phyloP scores from a whole-genome alignment of 2,888 invertebrate species.

The Zygogramma bicolorata region DNA sequence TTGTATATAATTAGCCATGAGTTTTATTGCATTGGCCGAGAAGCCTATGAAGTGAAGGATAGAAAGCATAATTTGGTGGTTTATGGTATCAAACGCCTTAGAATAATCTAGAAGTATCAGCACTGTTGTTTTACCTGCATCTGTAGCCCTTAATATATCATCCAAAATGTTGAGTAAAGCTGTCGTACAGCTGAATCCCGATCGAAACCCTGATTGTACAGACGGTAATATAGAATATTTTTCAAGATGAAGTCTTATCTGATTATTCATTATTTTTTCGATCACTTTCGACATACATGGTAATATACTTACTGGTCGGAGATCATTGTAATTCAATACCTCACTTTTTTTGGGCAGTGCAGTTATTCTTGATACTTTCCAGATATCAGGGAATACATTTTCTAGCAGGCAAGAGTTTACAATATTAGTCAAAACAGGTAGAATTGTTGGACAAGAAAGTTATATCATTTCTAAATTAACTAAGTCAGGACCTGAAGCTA shows the following conservation, averaged over 20 bases:
- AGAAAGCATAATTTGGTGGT: not conserved
- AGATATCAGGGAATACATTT: conserved; percentile 1
- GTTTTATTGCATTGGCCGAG: too few species aligned
- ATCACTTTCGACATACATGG: not conserved
- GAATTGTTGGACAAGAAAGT: not conserved
- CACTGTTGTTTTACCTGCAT: too few species aligned
- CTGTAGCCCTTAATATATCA: not conserved
- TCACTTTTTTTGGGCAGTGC: conserved; percentile 2
- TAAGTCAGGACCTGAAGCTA: not conserved
- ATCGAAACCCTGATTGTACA: not conserved
- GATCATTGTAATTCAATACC: not conserved
- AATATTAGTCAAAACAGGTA: not conserved
- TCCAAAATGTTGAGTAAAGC: not conserved
- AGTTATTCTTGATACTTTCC: not conserved
- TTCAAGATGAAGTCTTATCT: not conserved
- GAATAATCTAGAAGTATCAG: too few species aligned
- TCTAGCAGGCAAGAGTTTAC: not conserved
- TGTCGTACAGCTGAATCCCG: not conserved
- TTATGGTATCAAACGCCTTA: too few species aligned
- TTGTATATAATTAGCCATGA: too few species aligned
- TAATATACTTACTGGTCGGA: not conserved
- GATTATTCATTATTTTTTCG: not conserved
- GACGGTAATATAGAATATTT: not conserved
- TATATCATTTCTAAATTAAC: not conserved
- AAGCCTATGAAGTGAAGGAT: not conserved